These are phyloP conservation scores for Papilio dardanus DNA, from an alignment of 1,140 invertebrate species.

Conservation along the genomic window DNA sequence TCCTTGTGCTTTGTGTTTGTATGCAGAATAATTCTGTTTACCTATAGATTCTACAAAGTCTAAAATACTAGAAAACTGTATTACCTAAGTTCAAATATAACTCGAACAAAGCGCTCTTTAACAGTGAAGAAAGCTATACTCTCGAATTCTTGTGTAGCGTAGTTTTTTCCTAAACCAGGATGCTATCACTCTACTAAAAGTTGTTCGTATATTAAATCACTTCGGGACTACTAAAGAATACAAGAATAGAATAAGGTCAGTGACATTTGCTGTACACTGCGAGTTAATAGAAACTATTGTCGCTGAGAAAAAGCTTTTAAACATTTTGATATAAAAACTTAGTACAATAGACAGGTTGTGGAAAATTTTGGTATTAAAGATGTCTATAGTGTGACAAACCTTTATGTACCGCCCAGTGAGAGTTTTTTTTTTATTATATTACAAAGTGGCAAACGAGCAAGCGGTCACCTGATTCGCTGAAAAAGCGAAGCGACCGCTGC, in stretches of 20 bases:
- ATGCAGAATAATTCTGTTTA: too few species aligned
- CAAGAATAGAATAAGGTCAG: background rate
- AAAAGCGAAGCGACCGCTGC: too few species aligned
- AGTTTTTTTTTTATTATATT: too few species aligned
- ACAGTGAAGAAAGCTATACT: background rate
- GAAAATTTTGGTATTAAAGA: background rate
- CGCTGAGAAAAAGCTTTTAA: background rate
- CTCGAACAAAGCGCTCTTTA: too few species aligned
- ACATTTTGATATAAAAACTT: background rate
- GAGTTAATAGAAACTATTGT: background rate
- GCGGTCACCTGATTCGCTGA: too few species aligned
- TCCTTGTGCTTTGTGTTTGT: too few species aligned
- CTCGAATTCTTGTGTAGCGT: background rate
- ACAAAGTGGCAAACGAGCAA: too few species aligned
- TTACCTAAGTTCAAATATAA: too few species aligned
- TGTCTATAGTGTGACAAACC: too few species aligned
- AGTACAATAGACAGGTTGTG: background rate
- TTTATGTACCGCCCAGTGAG: too few species aligned
- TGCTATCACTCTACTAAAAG: background rate
- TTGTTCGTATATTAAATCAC: background rate
- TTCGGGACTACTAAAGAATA: background rate
- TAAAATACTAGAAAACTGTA: too few species aligned
- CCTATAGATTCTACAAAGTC: too few species aligned
- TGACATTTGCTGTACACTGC: background rate
- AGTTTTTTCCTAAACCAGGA: background rate